A percentile compares a stretch with the other conserved stretches of the same genome.
Conservation (phyloP, 2,113 vertebrate genomes). For the Sarotherodon lohbergeri region DNA sequence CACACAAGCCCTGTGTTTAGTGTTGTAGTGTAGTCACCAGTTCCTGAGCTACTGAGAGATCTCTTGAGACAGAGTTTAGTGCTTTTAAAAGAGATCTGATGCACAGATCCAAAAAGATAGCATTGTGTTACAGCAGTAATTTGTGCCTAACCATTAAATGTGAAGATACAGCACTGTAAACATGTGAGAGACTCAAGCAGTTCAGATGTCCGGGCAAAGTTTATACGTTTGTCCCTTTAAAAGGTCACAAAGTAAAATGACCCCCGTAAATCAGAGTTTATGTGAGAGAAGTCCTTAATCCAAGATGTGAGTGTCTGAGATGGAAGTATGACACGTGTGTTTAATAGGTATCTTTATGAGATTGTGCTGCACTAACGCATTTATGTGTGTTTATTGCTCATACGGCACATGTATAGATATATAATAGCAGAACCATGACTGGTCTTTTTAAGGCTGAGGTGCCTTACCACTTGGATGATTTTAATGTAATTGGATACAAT, state of each 20-base stretch:
- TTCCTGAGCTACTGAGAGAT: not conserved
- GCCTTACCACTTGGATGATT: not conserved
- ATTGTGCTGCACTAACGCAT: not conserved
- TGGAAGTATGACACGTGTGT: not conserved
- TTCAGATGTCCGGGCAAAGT: conserved; percentile 18
- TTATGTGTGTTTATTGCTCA: not conserved
- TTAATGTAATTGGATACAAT: not conserved
- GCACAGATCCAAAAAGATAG: conserved; percentile 10
- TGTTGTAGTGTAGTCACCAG: not conserved
- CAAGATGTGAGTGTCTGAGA: not conserved
- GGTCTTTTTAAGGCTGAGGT: not conserved
- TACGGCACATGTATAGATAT: not conserved
- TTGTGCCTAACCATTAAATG: conserved; percentile 13
- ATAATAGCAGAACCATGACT: not conserved
- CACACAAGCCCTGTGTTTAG: conserved; percentile 1
- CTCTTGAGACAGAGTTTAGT: not conserved
- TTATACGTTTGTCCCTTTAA: conserved; percentile 5
- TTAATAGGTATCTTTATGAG: not conserved
- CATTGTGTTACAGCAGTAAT: conserved; percentile 19
- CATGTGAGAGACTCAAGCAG: not conserved
- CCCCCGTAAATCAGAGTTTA: not conserved
- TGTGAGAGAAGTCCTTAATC: not conserved
- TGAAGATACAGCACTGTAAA: conserved; percentile 17
- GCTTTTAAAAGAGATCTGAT: conserved; percentile 13
- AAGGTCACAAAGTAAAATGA: conserved; percentile 23